phyloP scores from a whole-genome alignment of 2,113 vertebrate species.

The Tapirus terrestris region DNA sequence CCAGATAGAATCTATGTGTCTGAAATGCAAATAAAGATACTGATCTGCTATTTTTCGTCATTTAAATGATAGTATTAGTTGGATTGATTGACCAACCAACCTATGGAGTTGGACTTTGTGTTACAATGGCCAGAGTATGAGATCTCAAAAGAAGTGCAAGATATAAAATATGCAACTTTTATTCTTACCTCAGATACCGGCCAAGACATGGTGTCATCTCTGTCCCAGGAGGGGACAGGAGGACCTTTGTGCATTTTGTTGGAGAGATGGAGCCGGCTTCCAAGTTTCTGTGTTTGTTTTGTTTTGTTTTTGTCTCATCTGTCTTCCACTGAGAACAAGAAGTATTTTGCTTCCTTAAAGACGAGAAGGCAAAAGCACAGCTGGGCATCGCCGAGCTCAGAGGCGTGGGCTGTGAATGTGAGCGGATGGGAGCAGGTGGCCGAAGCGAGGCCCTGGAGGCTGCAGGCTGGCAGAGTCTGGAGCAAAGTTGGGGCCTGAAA shows the following conservation, averaged over 20 bases:
- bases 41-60: neutral
- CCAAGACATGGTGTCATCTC: neutral
- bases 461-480: neutral
- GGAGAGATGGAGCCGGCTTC: neutral
- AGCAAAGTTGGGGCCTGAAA: neutral
- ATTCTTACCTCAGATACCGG: neutral
- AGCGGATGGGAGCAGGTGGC: neutral
- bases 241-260: neutral
- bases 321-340: neutral
- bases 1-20: neutral
- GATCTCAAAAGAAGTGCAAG: neutral
- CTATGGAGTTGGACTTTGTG: neutral
- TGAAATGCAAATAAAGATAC: constrained; percentile 22
- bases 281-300: neutral
- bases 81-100: neutral
- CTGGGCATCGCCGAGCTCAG: neutral
- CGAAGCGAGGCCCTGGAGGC: neutral
- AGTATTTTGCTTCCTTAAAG: constrained; percentile 36
- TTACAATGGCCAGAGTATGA: neutral
- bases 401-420: neutral
- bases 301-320: neutral
- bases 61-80: neutral
- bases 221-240: neutral
- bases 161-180: neutral
- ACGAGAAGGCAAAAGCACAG: neutral